Percentiles rank a stretch among this genome's conserved stretches.
Evolutionary conservation across 2,113 vertebrate genomes (phyloP).

Genomic region (Sigmodon hispidus): DNA sequence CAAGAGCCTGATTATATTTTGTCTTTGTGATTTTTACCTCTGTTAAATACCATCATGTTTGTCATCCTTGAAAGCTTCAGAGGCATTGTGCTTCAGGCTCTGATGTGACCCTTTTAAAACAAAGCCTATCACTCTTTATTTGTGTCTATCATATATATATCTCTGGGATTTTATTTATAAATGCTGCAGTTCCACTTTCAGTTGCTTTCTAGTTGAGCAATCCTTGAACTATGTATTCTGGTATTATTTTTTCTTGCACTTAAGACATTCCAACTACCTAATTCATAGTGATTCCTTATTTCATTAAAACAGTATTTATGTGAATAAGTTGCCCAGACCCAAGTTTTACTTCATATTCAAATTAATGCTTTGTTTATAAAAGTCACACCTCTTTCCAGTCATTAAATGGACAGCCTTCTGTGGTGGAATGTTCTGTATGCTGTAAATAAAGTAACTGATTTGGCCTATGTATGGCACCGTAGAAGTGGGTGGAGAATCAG

Average conservation of each 20-base stretch:
- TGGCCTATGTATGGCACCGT: too few relatives aligned
- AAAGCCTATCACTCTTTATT: not conserved
- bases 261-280: too few relatives aligned
- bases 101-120: not conserved
- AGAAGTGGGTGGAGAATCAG: too few relatives aligned
- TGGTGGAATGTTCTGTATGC: too few relatives aligned
- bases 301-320: not conserved
- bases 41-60: not conserved
- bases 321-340: not conserved
- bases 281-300: not conserved
- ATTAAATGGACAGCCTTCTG: not conserved
- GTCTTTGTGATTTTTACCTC: not conserved
- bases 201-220: not conserved
- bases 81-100: not conserved
- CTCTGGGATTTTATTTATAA: not conserved
- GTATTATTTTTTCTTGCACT: rapidly evolving
- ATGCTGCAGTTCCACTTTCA: not conserved
- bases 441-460: too few relatives aligned
- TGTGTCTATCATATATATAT: rapidly evolving
- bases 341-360: not conserved
- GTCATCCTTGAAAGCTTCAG: not conserved
- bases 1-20: not conserved
- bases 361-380: not conserved
- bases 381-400: not conserved
- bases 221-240: not conserved